phyloP scores from a whole-genome alignment of 1,140 invertebrate species.

The Leguminivora glycinivorella region DNA sequence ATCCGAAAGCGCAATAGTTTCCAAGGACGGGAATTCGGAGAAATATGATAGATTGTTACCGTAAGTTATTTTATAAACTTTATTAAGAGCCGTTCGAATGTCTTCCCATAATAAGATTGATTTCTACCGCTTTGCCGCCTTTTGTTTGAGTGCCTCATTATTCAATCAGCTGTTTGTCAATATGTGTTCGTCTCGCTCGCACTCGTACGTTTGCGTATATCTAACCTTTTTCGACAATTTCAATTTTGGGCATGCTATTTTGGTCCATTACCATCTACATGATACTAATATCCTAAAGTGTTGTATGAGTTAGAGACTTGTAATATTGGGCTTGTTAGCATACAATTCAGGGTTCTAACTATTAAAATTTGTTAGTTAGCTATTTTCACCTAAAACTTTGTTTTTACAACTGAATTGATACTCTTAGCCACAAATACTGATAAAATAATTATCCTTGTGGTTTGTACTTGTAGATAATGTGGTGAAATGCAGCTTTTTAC shows the following conservation, averaged over 20 bases:
- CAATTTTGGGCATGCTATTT: slow-evolving; percentile 79
- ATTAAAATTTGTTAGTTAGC: background rate
- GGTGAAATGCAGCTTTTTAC: no score
- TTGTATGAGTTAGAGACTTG: background rate
- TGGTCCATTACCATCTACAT: slow-evolving; percentile 74
- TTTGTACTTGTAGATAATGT: no score
- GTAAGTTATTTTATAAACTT: slow-evolving; percentile 44
- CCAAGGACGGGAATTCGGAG: slow-evolving; percentile 40
- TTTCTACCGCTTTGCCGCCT: slow-evolving; percentile 26
- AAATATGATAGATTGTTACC: slow-evolving; percentile 41
- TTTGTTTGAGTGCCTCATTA: slow-evolving; percentile 33
- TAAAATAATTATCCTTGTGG: no score
- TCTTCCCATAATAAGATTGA: background rate
- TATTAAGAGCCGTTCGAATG: background rate
- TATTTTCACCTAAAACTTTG: no score
- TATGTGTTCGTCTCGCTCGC: slow-evolving; percentile 59
- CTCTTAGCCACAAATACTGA: no score
- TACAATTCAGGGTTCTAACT: background rate
- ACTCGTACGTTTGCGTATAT: slow-evolving; percentile 45
- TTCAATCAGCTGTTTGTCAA: slow-evolving; percentile 76
- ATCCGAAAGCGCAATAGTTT: slow-evolving; percentile 44
- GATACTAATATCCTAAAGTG: slow-evolving; percentile 72
- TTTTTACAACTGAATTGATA: no score
- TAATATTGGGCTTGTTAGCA: background rate
- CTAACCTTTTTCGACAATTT: slow-evolving; percentile 64